Evolutionary conservation across 2,888 invertebrate species (phyloP).

Genomic region (Lasius platythorax): DNA sequence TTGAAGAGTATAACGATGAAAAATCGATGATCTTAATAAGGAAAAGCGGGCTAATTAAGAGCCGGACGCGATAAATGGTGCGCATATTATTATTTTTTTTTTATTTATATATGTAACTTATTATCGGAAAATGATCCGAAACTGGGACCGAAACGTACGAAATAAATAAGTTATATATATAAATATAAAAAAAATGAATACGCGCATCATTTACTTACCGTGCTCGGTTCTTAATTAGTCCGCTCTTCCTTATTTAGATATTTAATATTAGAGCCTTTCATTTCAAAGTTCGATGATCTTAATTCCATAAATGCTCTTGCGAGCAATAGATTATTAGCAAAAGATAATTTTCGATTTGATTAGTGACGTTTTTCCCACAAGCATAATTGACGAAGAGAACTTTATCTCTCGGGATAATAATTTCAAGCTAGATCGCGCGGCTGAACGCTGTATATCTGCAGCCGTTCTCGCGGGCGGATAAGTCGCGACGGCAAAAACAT

Average conservation of each 20-base stretch:
- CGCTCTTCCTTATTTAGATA: too few species aligned
- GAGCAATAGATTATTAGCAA: background rate
- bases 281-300: background rate
- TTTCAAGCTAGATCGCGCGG: conserved; percentile 33
- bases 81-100: too few species aligned
- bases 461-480: conserved; percentile 23
- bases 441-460: conserved; percentile 4
- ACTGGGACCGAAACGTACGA: too few species aligned
- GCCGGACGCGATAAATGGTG: too few species aligned
- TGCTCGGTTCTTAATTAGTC: too few species aligned
- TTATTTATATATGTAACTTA: too few species aligned
- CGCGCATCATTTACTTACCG: too few species aligned
- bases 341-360: conserved; percentile 29
- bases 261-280: too few species aligned
- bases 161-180: too few species aligned
- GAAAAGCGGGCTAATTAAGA: too few species aligned
- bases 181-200: too few species aligned
- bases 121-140: too few species aligned
- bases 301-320: background rate
- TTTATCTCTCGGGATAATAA: conserved; percentile 41
- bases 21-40: background rate
- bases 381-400: conserved; percentile 27
- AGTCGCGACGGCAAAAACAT: conserved; percentile 55
- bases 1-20: background rate
- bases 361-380: conserved; percentile 12